Percentiles rank a stretch among this genome's conserved stretches.
Evolutionary conservation across 2,797 vertebrate species (phyloP).

Genomic region (Pseudochirops corinnae): DNA sequence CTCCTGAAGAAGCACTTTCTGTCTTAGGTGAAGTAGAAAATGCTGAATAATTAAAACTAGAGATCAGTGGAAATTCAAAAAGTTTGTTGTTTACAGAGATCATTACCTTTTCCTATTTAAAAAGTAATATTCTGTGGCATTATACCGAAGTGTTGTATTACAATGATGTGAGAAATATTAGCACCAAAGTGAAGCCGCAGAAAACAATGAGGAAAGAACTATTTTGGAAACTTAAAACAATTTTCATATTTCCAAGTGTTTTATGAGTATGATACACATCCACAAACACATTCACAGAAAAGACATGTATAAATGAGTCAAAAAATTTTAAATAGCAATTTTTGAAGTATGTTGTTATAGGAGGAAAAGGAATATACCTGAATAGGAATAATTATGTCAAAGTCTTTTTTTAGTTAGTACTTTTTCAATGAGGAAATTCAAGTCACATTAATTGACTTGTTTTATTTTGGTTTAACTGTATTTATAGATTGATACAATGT

Average conservation of each 20-base stretch:
- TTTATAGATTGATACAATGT: not conserved
- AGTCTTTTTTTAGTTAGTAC: conserved; percentile 32
- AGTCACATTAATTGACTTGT: not conserved
- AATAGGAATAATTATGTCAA: not conserved
- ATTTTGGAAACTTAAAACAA: not conserved
- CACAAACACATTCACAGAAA: not conserved
- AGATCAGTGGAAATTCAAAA: conserved; percentile 6
- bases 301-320: accelerated
- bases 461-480: conserved; percentile 44
- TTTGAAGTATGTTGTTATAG: not conserved
- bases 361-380: not conserved
- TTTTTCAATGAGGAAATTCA: conserved; percentile 29
- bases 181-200: not conserved
- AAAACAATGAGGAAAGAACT: not conserved
- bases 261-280: not conserved
- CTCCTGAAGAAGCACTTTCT: not conserved
- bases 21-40: not conserved
- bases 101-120: not conserved
- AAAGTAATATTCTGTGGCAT: conserved; percentile 14
- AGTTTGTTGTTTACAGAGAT: not conserved
- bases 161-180: not conserved
- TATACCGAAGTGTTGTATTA: conserved; percentile 14
- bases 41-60: conserved; percentile 3
- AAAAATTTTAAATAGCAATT: not conserved
- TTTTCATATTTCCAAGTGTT: not conserved